A percentile compares a stretch with the other conserved stretches of the same genome.
Evolutionary conservation across 2,113 vertebrate species (phyloP).

Genomic region (Pseudopipra pipra): DNA sequence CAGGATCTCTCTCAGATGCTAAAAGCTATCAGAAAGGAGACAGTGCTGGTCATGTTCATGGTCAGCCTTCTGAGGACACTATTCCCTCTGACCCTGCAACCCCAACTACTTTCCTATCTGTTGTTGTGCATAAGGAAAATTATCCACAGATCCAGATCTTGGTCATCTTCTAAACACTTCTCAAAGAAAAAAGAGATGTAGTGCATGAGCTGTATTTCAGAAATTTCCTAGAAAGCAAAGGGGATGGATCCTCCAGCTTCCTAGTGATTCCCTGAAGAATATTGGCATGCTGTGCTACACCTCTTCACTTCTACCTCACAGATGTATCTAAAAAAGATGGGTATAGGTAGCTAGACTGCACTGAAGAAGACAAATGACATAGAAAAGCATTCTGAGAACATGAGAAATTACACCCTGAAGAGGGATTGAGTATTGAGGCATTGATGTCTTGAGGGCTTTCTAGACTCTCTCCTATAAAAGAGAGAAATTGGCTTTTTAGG

Average conservation of each 20-base stretch:
- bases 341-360: neutral
- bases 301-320: neutral
- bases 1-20: neutral
- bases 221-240: neutral
- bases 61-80: neutral
- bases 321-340: neutral
- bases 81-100: neutral
- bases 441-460: neutral
- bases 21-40: neutral
- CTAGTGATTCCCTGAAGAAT: neutral
- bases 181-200: neutral
- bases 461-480: neutral
- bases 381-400: neutral
- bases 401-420: neutral
- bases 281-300: accelerated
- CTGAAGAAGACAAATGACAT: neutral
- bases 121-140: neutral
- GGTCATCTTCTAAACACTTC: neutral
- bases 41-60: neutral
- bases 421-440: neutral
- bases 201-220: neutral
- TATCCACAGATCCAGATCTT: neutral
- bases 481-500: neutral
- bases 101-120: neutral
- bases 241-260: neutral